Base-by-base conservation (phyloP, 2,113 vertebrate species). In the Sakesphorus luctuosus region DNA sequence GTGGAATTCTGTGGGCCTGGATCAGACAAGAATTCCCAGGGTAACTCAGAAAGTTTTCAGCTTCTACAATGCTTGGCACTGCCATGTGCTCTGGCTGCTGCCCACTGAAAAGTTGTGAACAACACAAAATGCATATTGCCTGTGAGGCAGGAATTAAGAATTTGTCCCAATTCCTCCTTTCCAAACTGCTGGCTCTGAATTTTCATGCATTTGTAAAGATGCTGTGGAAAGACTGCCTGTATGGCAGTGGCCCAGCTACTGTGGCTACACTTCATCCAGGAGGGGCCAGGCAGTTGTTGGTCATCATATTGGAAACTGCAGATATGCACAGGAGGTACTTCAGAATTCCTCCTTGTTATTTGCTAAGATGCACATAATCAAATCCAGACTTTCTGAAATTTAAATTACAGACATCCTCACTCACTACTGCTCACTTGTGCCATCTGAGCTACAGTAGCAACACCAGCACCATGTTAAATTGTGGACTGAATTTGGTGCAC, bases 391-490 rank as follows among this genome's bases (percentile, higher is more conserved):
- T 62, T 75, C 52, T 17, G 19, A 19, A 43, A 53, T 35, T 52
- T 31, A 12, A 53, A 59, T 59, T 74, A 21, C 56, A 40, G 31
- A 6, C 20, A 33, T 76, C 52, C 50, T 75, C 17, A 28, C 24
- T 72, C 29, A 18, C 14, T 67, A 23, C 72, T 72, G 36, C 40
- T 81, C n/a, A 36, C 29, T 76, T 84, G 16, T 49, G 59, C 56
- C 33, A 35, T 73, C 35, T 65, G 47, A 38, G 55, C 28, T 77
- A 3, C 7, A 28, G 31, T 63, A 68, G 28, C 44, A 84, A 8
- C 12, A n/a, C 0, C 0, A 74, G 17, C 11, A 33, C 16, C 6
- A 2, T 21, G 28, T 47, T 52, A 20, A 15, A 7, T 9, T 58
- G 36, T 52, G 26, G 9, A 5, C 33, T 44, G 38, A 35, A 33